These are phyloP conservation scores for Pterois miles DNA, from an alignment of 2,797 vertebrate species.

Conservation along the genomic window DNA sequence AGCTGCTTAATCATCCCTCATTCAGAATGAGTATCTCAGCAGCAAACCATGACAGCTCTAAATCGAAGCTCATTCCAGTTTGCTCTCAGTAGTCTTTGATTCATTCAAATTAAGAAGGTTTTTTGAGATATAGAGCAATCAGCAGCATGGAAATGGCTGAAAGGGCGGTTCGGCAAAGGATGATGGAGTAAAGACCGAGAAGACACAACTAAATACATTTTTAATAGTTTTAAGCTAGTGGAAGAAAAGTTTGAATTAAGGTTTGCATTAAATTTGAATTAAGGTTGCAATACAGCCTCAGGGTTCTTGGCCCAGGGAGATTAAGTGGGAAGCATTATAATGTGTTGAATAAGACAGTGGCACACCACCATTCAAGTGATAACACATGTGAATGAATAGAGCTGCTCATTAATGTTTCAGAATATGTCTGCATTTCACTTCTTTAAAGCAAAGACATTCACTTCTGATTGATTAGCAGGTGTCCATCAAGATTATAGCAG, in stretches of 20 bases:
- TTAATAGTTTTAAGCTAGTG: conserved; percentile 51
- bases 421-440: conserved; percentile 1
- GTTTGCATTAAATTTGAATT: conserved; percentile 63
- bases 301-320: conserved; percentile 28
- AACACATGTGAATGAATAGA: conserved; percentile 8
- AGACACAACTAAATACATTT: conserved; percentile 60
- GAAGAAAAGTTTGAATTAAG: conserved; percentile 62
- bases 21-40: conserved; percentile 75
- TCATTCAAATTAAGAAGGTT: conserved; percentile 74
- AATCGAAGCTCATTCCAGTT: conserved; percentile 76
- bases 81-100: conserved; percentile 71
- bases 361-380: neutral
- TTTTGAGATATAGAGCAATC: conserved; percentile 73
- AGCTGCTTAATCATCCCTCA: conserved; percentile 74
- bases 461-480: neutral
- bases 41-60: conserved; percentile 77
- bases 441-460: neutral
- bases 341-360: conserved; percentile 3
- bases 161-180: conserved; percentile 44
- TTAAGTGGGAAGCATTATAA: conserved; percentile 41
- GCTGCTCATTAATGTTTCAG: neutral
- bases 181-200: conserved; percentile 45
- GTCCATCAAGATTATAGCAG: neutral
- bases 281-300: conserved; percentile 30
- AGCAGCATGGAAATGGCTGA: conserved; percentile 62